These are phyloP conservation scores for Chelonus insularis DNA, from an alignment of 1,140 invertebrate species.

Conservation along the genomic window DNA sequence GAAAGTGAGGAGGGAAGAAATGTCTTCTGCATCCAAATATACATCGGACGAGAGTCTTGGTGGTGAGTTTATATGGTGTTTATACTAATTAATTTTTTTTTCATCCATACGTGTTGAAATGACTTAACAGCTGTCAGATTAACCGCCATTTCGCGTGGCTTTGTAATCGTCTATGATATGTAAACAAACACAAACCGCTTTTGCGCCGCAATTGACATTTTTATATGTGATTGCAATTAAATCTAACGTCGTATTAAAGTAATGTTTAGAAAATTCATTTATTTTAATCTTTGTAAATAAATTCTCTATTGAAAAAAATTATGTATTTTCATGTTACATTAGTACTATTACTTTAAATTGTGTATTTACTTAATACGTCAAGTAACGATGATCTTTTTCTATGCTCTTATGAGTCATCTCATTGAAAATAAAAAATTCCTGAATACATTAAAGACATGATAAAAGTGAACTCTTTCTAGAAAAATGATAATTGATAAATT, in stretches of 20 bases:
- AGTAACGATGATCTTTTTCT: too few species aligned
- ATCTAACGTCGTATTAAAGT: neutral
- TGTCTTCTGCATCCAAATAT: conserved; percentile 54
- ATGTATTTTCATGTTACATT: neutral
- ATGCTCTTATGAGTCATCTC: too few species aligned
- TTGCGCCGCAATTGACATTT: conserved; percentile 34
- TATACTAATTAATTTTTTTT: neutral
- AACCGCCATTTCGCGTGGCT: conserved; percentile 47
- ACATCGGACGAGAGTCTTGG: conserved; percentile 54
- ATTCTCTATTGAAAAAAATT: too few species aligned
- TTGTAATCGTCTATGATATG: conserved; percentile 5
- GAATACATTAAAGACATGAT: too few species aligned
- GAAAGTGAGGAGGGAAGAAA: conserved; percentile 27
- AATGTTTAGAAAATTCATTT: neutral
- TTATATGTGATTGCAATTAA: neutral
- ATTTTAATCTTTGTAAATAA: neutral
- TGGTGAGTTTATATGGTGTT: conserved; percentile 44
- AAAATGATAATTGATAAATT: too few species aligned
- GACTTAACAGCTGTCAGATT: conserved; percentile 38
- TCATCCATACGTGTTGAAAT: neutral
- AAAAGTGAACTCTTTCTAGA: too few species aligned
- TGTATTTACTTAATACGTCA: too few species aligned
- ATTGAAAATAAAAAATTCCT: too few species aligned
- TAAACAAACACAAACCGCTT: conserved; percentile 35
- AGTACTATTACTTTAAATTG: too few species aligned